Conservation (phyloP, 2,113 vertebrate genomes). For the Chloropsis cyanopogon region DNA sequence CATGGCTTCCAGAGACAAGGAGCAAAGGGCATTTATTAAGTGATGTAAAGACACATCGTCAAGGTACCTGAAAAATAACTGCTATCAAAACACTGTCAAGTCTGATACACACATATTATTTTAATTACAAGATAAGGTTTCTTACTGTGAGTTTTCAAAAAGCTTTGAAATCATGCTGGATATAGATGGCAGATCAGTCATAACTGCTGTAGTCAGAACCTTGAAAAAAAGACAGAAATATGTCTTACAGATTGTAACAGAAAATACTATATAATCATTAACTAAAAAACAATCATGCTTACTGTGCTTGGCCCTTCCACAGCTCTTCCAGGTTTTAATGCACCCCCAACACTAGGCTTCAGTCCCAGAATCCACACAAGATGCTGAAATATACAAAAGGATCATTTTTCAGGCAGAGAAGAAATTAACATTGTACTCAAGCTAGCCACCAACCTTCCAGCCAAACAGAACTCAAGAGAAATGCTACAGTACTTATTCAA, state of each 20-base stretch:
- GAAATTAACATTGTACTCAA: not conserved
- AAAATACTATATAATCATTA: not conserved
- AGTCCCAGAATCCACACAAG: conserved; percentile 98
- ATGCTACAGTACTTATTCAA: not conserved
- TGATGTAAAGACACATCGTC: conserved; percentile 99
- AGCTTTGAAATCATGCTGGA: conserved; percentile 96
- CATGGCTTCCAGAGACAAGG: conserved; percentile 97
- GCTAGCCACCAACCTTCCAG: not conserved
- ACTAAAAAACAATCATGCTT: conserved; percentile 47
- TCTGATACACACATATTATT: not conserved
- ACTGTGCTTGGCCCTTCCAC: conserved; percentile 98
- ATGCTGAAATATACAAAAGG: conserved; percentile 79
- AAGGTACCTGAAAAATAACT: conserved; percentile 85
- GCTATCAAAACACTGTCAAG: conserved; percentile 40
- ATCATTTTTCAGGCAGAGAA: not conserved
- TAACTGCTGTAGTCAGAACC: conserved; percentile 98
- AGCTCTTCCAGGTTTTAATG: conserved; percentile 93
- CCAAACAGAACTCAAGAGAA: not conserved
- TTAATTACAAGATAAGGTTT: conserved; percentile 13
- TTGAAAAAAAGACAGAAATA: conserved; percentile 55
- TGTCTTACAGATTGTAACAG: not conserved
- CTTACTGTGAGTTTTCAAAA: conserved; percentile 99
- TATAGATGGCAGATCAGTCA: conserved; percentile 97
- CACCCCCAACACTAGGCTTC: conserved; percentile 90
- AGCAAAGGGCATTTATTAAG: conserved; percentile 97